These are phyloP conservation scores for Rutilus rutilus DNA, from an alignment of 2,113 vertebrate genomes.

Conservation along the genomic window DNA sequence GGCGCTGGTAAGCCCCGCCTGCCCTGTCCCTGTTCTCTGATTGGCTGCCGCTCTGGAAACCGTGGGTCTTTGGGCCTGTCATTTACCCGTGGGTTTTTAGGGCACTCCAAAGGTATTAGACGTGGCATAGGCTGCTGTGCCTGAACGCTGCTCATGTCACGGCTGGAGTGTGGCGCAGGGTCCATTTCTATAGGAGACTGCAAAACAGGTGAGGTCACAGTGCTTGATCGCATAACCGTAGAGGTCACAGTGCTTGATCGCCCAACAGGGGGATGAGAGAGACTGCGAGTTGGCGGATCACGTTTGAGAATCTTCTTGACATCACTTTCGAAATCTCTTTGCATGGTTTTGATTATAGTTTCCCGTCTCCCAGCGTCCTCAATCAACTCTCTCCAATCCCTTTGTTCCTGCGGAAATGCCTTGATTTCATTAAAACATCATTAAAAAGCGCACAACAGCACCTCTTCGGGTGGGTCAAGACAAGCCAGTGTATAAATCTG, in stretches of 20 bases:
- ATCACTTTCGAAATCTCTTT: slow-evolving; percentile 70
- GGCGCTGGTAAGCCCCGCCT: neutral
- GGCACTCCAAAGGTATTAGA: slow-evolving; percentile 57
- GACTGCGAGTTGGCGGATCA: slow-evolving; percentile 15
- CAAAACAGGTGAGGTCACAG: neutral
- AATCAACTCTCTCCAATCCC: slow-evolving; percentile 83
- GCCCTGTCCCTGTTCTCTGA: neutral
- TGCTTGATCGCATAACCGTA: neutral
- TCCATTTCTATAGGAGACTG: neutral
- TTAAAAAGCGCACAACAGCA: neutral
- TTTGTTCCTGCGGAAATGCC: slow-evolving; percentile 72
- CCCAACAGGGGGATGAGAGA: slow-evolving; percentile 23
- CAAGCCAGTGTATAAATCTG: neutral
- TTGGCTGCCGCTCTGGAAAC: neutral
- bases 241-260: neutral
- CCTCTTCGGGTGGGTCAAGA: neutral
- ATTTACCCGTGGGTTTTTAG: slow-evolving; percentile 60
- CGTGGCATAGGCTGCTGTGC: neutral
- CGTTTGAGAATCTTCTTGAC: slow-evolving; percentile 78
- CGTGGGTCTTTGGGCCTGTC: slow-evolving; percentile 43
- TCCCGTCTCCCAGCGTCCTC: slow-evolving; percentile 80
- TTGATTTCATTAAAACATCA: neutral
- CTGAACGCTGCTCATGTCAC: rapidly evolving
- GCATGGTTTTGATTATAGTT: slow-evolving; percentile 73
- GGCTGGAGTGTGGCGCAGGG: neutral